Evolutionary conservation across 2,888 invertebrate genomes (phyloP).

Genomic region (Euphydryas editha): DNA sequence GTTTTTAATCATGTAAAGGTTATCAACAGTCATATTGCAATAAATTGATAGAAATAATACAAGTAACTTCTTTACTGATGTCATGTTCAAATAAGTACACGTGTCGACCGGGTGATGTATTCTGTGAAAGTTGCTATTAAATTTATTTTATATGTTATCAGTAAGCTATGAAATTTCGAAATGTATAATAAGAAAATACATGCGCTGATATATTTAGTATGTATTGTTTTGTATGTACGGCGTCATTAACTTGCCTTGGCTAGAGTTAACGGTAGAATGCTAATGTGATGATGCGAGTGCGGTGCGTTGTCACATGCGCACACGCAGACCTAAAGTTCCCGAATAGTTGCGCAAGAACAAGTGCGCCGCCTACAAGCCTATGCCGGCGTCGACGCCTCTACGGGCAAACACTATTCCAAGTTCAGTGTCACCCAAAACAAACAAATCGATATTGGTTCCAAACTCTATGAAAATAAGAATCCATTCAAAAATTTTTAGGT

Average conservation of each 20-base stretch:
- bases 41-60: background rate
- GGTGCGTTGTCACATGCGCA: slow-evolving; percentile 62
- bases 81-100: background rate
- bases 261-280: slow-evolving; percentile 79
- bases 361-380: slow-evolving; percentile 65
- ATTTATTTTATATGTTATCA: background rate
- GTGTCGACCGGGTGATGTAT: background rate
- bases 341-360: slow-evolving; percentile 74
- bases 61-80: background rate
- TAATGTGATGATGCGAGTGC: slow-evolving; percentile 67
- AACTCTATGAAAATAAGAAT: slow-evolving; percentile 18
- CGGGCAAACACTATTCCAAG: slow-evolving; percentile 60
- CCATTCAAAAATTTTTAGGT: slow-evolving; percentile 21
- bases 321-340: slow-evolving; percentile 59
- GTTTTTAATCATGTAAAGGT: slow-evolving; percentile 5
- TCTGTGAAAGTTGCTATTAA: background rate
- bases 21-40: slow-evolving; percentile 6
- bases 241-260: slow-evolving; percentile 64
- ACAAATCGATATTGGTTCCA: slow-evolving; percentile 17
- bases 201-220: slow-evolving; percentile 44
- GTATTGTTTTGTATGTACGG: slow-evolving; percentile 54
- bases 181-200: slow-evolving; percentile 4
- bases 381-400: slow-evolving; percentile 49
- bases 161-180: background rate
- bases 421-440: slow-evolving; percentile 69